Conservation (phyloP, 2,113 vertebrate species). For the Noctilio leporinus region DNA sequence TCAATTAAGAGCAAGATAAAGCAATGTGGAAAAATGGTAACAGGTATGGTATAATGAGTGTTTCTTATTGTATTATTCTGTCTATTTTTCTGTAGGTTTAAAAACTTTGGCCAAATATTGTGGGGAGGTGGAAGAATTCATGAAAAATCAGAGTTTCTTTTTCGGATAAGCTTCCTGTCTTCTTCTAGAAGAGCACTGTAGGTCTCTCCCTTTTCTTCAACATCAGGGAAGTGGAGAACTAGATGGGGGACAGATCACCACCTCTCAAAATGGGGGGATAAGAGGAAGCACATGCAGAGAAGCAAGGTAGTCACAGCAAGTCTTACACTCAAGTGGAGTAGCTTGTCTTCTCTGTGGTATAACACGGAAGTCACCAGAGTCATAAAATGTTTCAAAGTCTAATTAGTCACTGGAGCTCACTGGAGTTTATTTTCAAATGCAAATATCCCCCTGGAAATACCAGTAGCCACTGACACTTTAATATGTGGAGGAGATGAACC, state of each 20-base stretch:
- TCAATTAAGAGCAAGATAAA: neutral
- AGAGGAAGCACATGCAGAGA: neutral
- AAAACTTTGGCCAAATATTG: neutral
- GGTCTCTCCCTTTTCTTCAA: neutral
- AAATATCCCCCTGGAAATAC: neutral
- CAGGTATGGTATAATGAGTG: neutral
- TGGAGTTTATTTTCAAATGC: slow-evolving; percentile 9
- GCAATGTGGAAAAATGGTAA: neutral
- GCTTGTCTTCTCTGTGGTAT: neutral
- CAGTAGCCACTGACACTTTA: neutral
- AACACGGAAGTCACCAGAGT: neutral
- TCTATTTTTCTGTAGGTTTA: neutral
- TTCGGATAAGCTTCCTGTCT: neutral
- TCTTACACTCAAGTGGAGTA: neutral
- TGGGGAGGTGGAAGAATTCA: neutral
- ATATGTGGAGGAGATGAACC: neutral
- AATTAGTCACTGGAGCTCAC: neutral
- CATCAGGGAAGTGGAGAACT: neutral
- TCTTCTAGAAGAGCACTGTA: neutral
- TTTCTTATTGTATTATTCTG: neutral
- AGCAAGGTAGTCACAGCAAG: neutral
- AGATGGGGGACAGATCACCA: neutral
- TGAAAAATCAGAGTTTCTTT: neutral
- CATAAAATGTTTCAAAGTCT: neutral
- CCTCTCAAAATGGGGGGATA: neutral